A percentile compares a stretch with the other conserved stretches of the same genome.
Conservation (phyloP, 1,140 invertebrate genomes). For the Camponotus floridanus region DNA sequence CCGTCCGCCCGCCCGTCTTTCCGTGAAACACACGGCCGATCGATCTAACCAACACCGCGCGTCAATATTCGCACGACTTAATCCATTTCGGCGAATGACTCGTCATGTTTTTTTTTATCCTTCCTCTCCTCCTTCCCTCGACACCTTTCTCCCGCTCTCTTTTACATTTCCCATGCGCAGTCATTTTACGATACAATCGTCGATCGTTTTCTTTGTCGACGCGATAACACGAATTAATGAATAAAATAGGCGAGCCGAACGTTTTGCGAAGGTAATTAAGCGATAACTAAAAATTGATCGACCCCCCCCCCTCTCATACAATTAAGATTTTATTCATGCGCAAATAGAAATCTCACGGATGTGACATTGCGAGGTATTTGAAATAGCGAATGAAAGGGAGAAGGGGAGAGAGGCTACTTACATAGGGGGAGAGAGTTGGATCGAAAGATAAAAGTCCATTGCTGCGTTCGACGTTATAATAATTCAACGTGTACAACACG, state of each 20-base stretch:
- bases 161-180: conserved; percentile 31
- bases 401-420: conserved; percentile 2
- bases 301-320: background rate
- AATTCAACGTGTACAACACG: conserved; percentile 59
- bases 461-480: conserved; percentile 74
- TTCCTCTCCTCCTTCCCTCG: conserved; percentile 23
- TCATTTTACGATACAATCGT: conserved; percentile 31
- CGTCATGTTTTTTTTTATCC: conserved; percentile 64
- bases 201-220: conserved; percentile 33
- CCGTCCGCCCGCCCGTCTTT: conserved; percentile 67
- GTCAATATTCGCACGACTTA: conserved; percentile 75
- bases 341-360: background rate
- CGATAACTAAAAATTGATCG: background rate
- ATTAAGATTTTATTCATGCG: background rate
- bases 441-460: conserved; percentile 47
- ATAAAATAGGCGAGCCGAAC: background rate
- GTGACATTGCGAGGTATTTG: conserved; percentile 24
- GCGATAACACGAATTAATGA: conserved; percentile 12
- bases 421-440: conserved; percentile 8
- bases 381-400: background rate
- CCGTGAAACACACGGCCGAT: conserved; percentile 81
- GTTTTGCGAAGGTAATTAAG: background rate
- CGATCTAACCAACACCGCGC: conserved; percentile 79
- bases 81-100: conserved; percentile 76
- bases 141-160: background rate